These are phyloP conservation scores for Piliocolobus tephrosceles DNA, from an alignment of 2,113 vertebrate genomes.

Conservation along the genomic window DNA sequence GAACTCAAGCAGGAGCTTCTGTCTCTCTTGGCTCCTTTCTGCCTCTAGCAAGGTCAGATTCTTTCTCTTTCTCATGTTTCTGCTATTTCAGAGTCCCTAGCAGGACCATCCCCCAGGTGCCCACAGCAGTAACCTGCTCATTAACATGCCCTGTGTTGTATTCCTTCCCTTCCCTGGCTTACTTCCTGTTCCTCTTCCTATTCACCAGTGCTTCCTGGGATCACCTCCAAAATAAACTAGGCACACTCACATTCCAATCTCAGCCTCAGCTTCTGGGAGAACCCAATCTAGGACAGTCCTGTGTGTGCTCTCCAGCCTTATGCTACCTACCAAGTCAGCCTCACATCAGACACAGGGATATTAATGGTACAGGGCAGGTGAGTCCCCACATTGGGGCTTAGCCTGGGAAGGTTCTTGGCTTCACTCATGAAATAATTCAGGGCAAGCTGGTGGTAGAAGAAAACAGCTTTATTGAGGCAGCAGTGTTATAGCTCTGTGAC, in stretches of 20 bases:
- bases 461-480: no score
- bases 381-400: no score
- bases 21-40: background rate
- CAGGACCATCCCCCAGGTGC: background rate
- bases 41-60: background rate
- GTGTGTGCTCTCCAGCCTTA: background rate
- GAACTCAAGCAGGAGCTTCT: background rate
- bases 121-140: background rate
- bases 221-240: background rate
- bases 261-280: background rate
- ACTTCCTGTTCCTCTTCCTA: no score
- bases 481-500: no score
- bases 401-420: no score
- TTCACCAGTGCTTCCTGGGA: background rate
- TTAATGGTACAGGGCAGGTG: background rate
- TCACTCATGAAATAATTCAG: no score
- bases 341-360: accelerated
- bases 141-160: accelerated
- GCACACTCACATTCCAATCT: background rate
- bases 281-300: accelerated
- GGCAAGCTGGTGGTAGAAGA: no score
- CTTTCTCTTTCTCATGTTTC: background rate
- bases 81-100: background rate
- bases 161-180: background rate
- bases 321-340: background rate